Evolutionary conservation across 64 coral and sea anemone genomes (phyloP).

Genomic region (Pocillopora damicornis): DNA sequence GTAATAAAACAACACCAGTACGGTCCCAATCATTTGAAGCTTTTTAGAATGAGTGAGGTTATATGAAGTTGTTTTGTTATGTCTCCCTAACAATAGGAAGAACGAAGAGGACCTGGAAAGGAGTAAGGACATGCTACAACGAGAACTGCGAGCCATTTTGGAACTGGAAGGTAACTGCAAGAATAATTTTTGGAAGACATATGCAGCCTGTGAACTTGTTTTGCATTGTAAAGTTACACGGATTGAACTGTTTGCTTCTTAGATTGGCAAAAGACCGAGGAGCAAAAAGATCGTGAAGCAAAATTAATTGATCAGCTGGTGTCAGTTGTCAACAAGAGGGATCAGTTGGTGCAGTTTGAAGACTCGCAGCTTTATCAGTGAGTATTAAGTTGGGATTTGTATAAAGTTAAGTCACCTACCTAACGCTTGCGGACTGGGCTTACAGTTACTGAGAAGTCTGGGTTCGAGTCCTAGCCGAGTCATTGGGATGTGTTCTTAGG

Average conservation of each 20-base stretch:
- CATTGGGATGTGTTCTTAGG: too few relatives aligned
- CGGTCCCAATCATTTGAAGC: too few relatives aligned
- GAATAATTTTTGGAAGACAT: too few relatives aligned
- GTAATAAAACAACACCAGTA: too few relatives aligned
- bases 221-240: too few relatives aligned
- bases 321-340: conserved; percentile 80
- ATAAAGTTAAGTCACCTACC: neutral
- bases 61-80: neutral
- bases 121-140: conserved; percentile 78
- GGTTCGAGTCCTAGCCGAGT: too few relatives aligned
- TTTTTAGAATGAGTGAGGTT: neutral
- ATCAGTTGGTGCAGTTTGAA: conserved; percentile 89
- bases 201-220: too few relatives aligned
- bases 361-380: conserved; percentile 94
- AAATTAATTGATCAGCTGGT: conserved; percentile 73
- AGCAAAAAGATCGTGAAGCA: conserved; percentile 69
- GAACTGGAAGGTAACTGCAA: conserved; percentile 54
- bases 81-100: conserved; percentile 38
- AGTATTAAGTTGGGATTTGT: conserved; percentile 15
- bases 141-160: conserved; percentile 67
- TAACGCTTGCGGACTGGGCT: too few relatives aligned
- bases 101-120: conserved; percentile 92
- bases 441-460: too few relatives aligned
- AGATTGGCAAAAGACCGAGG: conserved; percentile 85
- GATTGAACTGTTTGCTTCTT: neutral